phyloP scores from a whole-genome alignment of 2,113 vertebrate species.

The Entomyzon cyanotis region DNA sequence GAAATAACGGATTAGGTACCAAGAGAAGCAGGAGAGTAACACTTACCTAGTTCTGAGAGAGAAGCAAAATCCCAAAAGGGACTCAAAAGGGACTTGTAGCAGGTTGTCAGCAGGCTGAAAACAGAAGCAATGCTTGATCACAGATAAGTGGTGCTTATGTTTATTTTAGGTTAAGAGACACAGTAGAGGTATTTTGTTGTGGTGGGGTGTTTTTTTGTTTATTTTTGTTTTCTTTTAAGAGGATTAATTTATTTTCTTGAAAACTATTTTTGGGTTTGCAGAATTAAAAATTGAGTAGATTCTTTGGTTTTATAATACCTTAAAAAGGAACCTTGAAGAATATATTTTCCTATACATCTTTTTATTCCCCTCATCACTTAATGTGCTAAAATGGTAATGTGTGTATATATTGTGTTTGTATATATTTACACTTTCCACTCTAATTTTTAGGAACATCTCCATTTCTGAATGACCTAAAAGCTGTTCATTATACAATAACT shows the following conservation, averaged over 20 bases:
- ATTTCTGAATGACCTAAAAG: not conserved
- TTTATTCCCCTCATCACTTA: not conserved
- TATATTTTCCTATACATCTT: not conserved
- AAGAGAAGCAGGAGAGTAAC: not conserved
- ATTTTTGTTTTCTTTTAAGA: not conserved
- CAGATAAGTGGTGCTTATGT: not conserved
- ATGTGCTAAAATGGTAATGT: not conserved
- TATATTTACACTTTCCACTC: not conserved
- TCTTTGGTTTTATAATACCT: conserved; percentile 21
- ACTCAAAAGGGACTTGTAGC: not conserved
- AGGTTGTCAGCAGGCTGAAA: conserved; percentile 1
- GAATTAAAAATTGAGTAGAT: not conserved
- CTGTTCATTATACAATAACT: not conserved
- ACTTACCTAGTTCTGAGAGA: not conserved
- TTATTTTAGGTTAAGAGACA: conserved; percentile 20
- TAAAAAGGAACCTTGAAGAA: not conserved
- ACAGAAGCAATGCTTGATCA: not conserved
- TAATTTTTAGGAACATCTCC: not conserved
- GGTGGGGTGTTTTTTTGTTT: not conserved
- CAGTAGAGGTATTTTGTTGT: not conserved
- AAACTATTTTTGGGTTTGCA: not conserved
- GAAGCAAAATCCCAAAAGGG: not conserved
- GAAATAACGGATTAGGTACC: not conserved
- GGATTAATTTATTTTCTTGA: conserved; percentile 7
- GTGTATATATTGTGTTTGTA: not conserved